These are phyloP conservation scores for Drosophila multiciliata DNA, from an alignment of 2,888 invertebrate species.

Conservation along the genomic window DNA sequence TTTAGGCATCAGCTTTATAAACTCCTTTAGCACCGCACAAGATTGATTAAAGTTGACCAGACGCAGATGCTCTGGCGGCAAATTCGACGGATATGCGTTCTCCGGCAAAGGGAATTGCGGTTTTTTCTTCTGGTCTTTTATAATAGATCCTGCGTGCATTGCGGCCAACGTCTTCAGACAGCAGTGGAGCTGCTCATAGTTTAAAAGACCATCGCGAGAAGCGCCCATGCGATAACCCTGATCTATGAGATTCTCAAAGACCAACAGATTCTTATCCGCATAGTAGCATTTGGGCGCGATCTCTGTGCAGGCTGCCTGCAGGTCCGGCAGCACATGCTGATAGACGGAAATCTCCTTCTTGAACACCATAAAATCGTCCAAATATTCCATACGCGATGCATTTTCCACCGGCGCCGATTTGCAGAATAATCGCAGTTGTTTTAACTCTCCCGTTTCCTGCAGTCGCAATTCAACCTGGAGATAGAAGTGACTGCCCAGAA, in stretches of 20 bases:
- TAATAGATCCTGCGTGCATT: slow-evolving; percentile 85
- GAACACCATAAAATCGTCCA: slow-evolving; percentile 85
- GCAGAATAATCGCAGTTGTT: slow-evolving; percentile 86
- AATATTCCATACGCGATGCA: slow-evolving; percentile 85
- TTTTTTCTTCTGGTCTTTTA: slow-evolving; percentile 80
- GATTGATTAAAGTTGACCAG: slow-evolving; percentile 73
- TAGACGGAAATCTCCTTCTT: slow-evolving; percentile 86
- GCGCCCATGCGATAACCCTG: slow-evolving; percentile 80
- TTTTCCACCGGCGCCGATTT: slow-evolving; percentile 87
- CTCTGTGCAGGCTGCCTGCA: slow-evolving; percentile 74
- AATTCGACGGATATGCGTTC: slow-evolving; percentile 82
- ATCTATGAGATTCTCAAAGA: slow-evolving; percentile 85
- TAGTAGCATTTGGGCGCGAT: slow-evolving; percentile 85
- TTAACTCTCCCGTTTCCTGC: slow-evolving; percentile 34
- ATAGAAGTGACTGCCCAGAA: slow-evolving; percentile 80
- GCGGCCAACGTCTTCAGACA: slow-evolving; percentile 84
- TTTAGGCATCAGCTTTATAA: slow-evolving; percentile 79
- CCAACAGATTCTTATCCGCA: slow-evolving; percentile 82
- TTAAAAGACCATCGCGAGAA: slow-evolving; percentile 77
- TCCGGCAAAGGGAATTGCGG: slow-evolving; percentile 78
- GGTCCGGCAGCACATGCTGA: slow-evolving; percentile 83
- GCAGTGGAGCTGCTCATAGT: slow-evolving; percentile 84
- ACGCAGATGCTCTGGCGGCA: slow-evolving; percentile 71
- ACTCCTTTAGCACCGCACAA: slow-evolving; percentile 79
- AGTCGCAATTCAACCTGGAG: slow-evolving; percentile 70